Conservation (phyloP, 2,888 invertebrate genomes). For the Sesia bembeciformis region DNA sequence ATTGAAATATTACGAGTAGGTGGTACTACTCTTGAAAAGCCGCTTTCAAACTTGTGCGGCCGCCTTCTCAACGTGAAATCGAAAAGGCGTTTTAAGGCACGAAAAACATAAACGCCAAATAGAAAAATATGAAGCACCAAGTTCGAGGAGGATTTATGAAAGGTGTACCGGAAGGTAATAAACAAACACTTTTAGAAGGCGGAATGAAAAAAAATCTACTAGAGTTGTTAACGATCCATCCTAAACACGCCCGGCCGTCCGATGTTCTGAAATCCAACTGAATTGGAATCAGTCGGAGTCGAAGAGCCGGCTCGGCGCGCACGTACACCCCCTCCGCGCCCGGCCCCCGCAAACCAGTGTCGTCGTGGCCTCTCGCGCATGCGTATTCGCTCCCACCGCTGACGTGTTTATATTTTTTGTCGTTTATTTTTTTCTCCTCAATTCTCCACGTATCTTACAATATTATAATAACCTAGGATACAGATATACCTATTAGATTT, state of each 20-base stretch:
- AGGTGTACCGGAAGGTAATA: conserved; percentile 65
- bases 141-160: conserved; percentile 65
- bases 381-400: conserved; percentile 52
- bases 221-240: conserved; percentile 72
- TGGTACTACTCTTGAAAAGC: conserved; percentile 68
- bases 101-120: conserved; percentile 48
- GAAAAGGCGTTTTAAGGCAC: conserved; percentile 55
- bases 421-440: conserved; percentile 32
- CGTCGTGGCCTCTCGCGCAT: conserved; percentile 55
- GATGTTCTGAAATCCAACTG: conserved; percentile 75
- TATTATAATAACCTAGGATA: no score
- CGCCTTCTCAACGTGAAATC: conserved; percentile 72
- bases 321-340: conserved; percentile 21
- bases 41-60: conserved; percentile 72
- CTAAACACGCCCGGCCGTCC: conserved; percentile 72
- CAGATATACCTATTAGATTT: no score
- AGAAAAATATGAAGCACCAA: conserved; percentile 59
- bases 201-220: conserved; percentile 77
- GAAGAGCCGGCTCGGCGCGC: conserved; percentile 32
- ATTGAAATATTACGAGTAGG: conserved; percentile 60
- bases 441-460: no score
- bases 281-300: conserved; percentile 23
- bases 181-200: conserved; percentile 73
- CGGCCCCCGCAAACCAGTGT: conserved; percentile 9
- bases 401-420: conserved; percentile 71